Conservation (phyloP, 2,113 vertebrate genomes). For the Passer montanus region DNA sequence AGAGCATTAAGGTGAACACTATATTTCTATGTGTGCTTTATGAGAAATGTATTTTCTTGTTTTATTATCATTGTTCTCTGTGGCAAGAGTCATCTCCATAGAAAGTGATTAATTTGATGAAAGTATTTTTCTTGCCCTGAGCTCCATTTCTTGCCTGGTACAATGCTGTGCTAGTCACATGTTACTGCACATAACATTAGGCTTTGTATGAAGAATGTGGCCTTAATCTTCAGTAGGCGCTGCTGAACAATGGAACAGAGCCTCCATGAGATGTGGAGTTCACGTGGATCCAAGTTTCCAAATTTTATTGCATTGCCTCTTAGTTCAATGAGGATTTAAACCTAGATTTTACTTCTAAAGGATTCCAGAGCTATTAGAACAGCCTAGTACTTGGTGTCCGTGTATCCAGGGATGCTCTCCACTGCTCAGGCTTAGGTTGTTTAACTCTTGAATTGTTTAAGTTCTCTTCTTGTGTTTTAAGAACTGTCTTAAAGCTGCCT, state of each 20-base stretch:
- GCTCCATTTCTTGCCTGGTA: neutral
- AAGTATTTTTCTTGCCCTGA: neutral
- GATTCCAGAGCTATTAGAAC: neutral
- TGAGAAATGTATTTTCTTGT: slow-evolving; percentile 14
- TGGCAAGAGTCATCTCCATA: neutral
- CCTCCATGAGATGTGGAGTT: neutral
- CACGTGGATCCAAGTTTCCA: neutral
- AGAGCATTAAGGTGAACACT: neutral
- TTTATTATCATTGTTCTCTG: neutral
- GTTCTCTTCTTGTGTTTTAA: neutral
- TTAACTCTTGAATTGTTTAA: neutral
- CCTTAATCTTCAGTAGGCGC: neutral
- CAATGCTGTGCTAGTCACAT: slow-evolving; percentile 20
- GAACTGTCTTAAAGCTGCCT: neutral
- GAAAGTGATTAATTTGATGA: neutral
- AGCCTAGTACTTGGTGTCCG: neutral
- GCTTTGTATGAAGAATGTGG: slow-evolving; percentile 37
- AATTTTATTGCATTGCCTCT: neutral
- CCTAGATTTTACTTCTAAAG: neutral
- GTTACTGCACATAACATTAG: neutral
- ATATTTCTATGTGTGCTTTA: neutral
- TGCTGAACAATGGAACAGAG: neutral
- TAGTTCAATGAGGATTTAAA: neutral
- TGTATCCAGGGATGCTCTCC: neutral
- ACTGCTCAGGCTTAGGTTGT: neutral